Evolutionary conservation across 1,140 invertebrate species (phyloP), one percentile per base, ranked within the genome.

Genomic region (Rhysida immarginata): DNA sequence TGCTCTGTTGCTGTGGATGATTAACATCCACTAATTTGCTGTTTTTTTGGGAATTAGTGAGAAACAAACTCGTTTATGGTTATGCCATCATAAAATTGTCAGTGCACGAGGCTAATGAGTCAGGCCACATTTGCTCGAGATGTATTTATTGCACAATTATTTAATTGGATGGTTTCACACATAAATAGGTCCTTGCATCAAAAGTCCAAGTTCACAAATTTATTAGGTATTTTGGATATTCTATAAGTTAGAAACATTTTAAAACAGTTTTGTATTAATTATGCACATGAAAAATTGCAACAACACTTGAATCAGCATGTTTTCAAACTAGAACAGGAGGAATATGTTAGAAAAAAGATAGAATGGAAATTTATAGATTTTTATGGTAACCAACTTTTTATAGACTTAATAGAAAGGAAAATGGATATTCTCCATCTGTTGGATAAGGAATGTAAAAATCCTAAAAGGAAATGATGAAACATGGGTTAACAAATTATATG

Each of bases 211-310:
- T 59, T 61, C 2, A 68, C 74, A 54, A 69, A 75, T 51, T 88
- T 89, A 68, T 83, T 89, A 68, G 92, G 92, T 44, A 93, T 99
- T 0, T 74, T 98, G 2, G 95, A 98, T 72, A 98, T 98, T 62
- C 97, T 64, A 53, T 64, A 74, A 72, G 1, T 98, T 98, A 74
- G 96, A 99, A 99, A 99, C 70, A 95, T 89, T 27, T 99, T 98
- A 73, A 95, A 98, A 69, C 95, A 99, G 72, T 97, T 99, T 72
- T 98, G 95, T 71, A 99, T 99, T 53, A 99, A 99, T 73, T 99
- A 98, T 73, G 95, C 95, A 0, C 99, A 99, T 72, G 96, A 99
- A 69, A 97, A 98, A 69, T 75, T 99, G 0, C 96, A 99, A 63
- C 95, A 98, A 67, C 95, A 98, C 69, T 99, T 98, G 69, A 98